Evolutionary conservation across 2,888 invertebrate genomes (phyloP).

Genomic region (Dryobota labecula): DNA sequence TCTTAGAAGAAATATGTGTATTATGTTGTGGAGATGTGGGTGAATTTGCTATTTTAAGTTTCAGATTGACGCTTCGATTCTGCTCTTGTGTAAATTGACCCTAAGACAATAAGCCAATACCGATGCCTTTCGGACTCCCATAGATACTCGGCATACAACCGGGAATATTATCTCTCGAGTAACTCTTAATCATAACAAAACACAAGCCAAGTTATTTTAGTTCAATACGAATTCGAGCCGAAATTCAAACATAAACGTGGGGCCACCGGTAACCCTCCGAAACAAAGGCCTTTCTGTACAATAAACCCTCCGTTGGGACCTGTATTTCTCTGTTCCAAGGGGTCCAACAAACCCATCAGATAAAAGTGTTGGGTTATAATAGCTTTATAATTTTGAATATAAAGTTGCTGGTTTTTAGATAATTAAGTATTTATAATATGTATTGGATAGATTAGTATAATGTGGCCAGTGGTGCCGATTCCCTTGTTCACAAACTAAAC

Average conservation of each 20-base stretch:
- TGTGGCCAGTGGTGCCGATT: no score
- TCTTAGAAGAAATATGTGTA: no score
- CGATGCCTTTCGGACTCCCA: neutral
- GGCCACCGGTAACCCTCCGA: conserved; percentile 61
- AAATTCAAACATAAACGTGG: conserved; percentile 69
- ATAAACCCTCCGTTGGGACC: conserved; percentile 49
- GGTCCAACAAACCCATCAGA: conserved; percentile 50
- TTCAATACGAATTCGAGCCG: conserved; percentile 48
- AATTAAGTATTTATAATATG: conserved; percentile 13
- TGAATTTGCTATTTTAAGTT: no score
- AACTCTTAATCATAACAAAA: conserved; percentile 60
- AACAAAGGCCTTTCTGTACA: conserved; percentile 64
- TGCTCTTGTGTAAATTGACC: no score
- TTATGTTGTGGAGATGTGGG: no score
- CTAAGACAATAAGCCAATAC: neutral
- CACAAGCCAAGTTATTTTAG: conserved; percentile 49
- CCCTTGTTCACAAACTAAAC: no score
- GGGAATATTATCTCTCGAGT: conserved; percentile 16
- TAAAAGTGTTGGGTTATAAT: conserved; percentile 52
- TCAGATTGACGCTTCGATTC: no score
- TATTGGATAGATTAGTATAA: conserved; percentile 29
- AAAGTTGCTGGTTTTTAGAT: conserved; percentile 25
- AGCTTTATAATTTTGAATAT: conserved; percentile 50
- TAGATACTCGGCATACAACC: neutral
- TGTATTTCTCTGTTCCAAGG: conserved; percentile 57